Evolutionary conservation across 2,113 vertebrate species (phyloP), one percentile per base, ranked within the genome.

Genomic region (Eleginops maclovinus): DNA sequence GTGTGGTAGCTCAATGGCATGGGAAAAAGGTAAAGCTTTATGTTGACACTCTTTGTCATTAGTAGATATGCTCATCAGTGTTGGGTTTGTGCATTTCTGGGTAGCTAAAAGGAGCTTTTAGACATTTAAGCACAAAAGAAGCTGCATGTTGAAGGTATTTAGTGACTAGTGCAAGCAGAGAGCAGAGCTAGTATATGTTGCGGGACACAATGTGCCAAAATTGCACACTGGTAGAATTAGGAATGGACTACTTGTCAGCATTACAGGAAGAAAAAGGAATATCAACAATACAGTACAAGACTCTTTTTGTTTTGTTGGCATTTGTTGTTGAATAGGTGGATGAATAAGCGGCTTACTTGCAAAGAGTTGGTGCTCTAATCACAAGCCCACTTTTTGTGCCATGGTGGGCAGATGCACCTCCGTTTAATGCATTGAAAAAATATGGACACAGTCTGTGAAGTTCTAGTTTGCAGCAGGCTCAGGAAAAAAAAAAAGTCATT

Each of bases 401-500:
- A 40, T 62, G 1, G 40, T 47, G 22, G 46, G 53, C 62, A 40
- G 26, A 60, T 36, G 8, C 54, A 7, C 31, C 54, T 51, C 24
- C 8, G 21, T 43, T 54, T 47, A 73, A 69, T 13, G 17, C 50
- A 65, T 1, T 43, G 22, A 47, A 67, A 77, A n/a, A 81, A 63
- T 56, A 71, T 1, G 11, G 60, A 69, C 17, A 44, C 2, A 24
- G 70, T 82, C 49, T 77, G 67, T 26, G 55, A 71, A 76, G 79
- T 76, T 79, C 31, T 56, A 54, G 71, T 87, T 86, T 82, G 72
- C 50, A 62, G 82, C 71, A 70, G 58, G 70, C 88, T 84, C 46
- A 49, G 63, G 72, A 62, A 50, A 84, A 64, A 59, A 71, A 88
- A 80, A 82, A 86, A 88, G 91, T 92, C 86, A 90, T 91, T 93